These are phyloP conservation scores for Fulica atra DNA, from an alignment of 2,113 vertebrate species.

Conservation along the genomic window DNA sequence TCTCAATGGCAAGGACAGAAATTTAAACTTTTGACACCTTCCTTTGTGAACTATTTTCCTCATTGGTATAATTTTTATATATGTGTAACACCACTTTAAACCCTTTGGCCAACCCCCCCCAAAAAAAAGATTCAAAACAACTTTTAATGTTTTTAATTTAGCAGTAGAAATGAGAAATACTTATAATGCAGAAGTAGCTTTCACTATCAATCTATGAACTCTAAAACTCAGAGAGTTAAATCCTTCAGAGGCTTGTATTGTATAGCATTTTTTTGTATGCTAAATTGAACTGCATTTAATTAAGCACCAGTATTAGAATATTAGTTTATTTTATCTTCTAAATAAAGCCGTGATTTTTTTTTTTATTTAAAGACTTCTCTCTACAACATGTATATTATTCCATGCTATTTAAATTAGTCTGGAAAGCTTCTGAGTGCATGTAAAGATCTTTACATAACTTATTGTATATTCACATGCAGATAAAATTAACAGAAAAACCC, in stretches of 20 bases:
- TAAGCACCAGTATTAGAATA: neutral
- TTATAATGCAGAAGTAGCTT: neutral
- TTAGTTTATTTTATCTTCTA: neutral
- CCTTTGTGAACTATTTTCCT: neutral
- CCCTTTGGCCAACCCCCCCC: fast-evolving
- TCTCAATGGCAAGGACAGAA: neutral
- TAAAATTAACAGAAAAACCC: neutral
- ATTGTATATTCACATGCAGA: neutral
- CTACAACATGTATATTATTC: neutral
- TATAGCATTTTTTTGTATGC: neutral
- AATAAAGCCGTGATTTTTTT: fast-evolving
- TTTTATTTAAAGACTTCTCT: neutral
- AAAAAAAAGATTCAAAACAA: neutral
- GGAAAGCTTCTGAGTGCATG: neutral
- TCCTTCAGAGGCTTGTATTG: neutral
- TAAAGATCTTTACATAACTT: neutral
- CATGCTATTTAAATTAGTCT: neutral
- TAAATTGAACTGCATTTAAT: neutral
- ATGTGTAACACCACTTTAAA: neutral
- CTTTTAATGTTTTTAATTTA: neutral
- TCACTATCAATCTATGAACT: neutral
- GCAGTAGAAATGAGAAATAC: neutral
- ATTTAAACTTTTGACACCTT: neutral
- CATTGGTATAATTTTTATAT: neutral
- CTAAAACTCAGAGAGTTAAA: neutral